Evolutionary conservation across 2,888 invertebrate genomes (phyloP).

Genomic region (Leucozona laternaria): DNA sequence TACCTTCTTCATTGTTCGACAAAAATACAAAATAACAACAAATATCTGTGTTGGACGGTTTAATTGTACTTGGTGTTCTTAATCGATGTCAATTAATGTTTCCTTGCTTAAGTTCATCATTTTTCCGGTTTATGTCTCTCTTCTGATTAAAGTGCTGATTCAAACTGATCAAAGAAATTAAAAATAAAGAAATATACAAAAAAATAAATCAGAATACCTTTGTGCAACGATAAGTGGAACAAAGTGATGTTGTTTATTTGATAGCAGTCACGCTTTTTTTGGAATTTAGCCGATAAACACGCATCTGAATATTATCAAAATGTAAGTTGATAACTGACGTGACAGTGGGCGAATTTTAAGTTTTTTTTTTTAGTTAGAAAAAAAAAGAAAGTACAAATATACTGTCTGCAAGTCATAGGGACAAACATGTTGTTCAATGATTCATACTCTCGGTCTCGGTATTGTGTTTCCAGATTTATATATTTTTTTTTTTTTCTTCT

Average conservation of each 20-base stretch:
- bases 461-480: constrained; percentile 54
- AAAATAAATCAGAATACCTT: constrained; percentile 29
- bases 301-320: constrained; percentile 52
- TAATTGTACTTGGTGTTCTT: constrained; percentile 38
- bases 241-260: constrained; percentile 51
- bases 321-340: constrained; percentile 59
- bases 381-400: background rate
- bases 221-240: constrained; percentile 60
- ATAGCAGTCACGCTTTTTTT: constrained; percentile 59
- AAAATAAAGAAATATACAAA: constrained; percentile 10
- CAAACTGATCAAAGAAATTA: constrained; percentile 28
- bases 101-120: constrained; percentile 39
- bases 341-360: constrained; percentile 11
- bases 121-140: constrained; percentile 3
- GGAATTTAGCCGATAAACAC: constrained; percentile 56
- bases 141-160: constrained; percentile 15
- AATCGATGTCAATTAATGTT: constrained; percentile 57
- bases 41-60: constrained; percentile 23
- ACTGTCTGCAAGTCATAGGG: background rate
- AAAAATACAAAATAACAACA: constrained; percentile 12
- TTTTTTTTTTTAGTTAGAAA: background rate
- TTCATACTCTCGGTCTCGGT: constrained; percentile 43
- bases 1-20: constrained; percentile 6
- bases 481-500: constrained; percentile 56
- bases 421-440: constrained; percentile 43